Base-by-base conservation (phyloP, 2,797 vertebrate species). In the Alca torda region DNA sequence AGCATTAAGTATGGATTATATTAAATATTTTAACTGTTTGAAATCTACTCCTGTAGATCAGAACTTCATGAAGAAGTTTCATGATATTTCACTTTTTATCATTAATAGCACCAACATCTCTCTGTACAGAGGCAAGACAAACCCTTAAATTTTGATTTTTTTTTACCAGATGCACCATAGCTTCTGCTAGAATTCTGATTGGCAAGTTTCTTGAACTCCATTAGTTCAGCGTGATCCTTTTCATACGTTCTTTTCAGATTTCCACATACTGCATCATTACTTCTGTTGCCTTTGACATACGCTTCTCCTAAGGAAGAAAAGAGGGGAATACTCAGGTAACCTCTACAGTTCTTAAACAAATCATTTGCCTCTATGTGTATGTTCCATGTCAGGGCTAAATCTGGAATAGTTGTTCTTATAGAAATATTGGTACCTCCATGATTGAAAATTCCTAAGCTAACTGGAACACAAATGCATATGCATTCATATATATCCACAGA, bases 241-340 rank as follows among this genome's bases (percentile, higher is more conserved):
- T 99, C 99, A 61, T 99, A 99, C 0, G 99, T 99, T 95, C 99
- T 98, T 97, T 99, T 99, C 93, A 99, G 97, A 95, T 99, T 99
- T 99, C 99, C 93, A 99, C 99, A 53, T 99, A 99, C 91, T 99
- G 99, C 99, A 99, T 99, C 99, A 99, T 99, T 81, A 99, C 99
- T 96, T 99, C 99, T 3, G 99, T 99, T 73, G 99, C 99, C 96
- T 99, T 99, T 83, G 99, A 99, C 99, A 99, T 99, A 37, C 99
- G 99, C 96, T 99, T 99, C 97, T 99, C 99, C 99, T 99, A 95
- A 84, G 83, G 83, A 68, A 63, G 86, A 68, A 76, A 80, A 91
- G 16, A 69, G 25, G 13, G 26, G 43, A 75, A 90, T 39, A 86
- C 4, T 57, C 50, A 78, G 41, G 12, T 65, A 57, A 68, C 6